phyloP scores from a whole-genome alignment of 2,888 invertebrate species.

The Psococerastis gibbosa region DNA sequence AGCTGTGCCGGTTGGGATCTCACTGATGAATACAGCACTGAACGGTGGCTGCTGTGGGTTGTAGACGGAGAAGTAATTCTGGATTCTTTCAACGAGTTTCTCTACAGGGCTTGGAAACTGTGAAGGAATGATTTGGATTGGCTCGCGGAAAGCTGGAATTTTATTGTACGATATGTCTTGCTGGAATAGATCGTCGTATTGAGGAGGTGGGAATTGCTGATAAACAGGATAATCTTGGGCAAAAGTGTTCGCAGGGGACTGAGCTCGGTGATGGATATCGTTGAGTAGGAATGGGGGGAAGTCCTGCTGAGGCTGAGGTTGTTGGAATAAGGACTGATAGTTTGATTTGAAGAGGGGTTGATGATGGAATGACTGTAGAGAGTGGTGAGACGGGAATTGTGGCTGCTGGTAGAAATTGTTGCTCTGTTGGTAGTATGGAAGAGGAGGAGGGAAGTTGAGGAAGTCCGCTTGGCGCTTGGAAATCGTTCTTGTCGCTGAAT shows the following conservation, averaged over 20 bases:
- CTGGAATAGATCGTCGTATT: not conserved
- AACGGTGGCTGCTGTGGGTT: no score
- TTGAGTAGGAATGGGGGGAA: not conserved
- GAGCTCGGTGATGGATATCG: not conserved
- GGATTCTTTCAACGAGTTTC: not conserved
- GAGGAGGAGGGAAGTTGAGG: not conserved
- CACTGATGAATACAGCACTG: no score
- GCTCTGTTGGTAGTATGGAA: not conserved
- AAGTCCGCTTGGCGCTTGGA: no score
- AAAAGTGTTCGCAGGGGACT: not conserved
- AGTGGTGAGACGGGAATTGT: not conserved
- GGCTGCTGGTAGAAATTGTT: not conserved
- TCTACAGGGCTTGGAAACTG: not conserved
- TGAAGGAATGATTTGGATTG: conserved; percentile 5
- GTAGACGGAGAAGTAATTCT: conserved; percentile 6
- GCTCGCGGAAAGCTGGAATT: not conserved
- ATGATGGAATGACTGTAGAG: not conserved
- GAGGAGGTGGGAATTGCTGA: not conserved
- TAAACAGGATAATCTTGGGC: not conserved
- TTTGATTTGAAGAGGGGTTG: not conserved
- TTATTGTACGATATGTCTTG: not conserved
- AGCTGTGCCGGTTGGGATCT: no score
- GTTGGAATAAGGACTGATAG: not conserved
- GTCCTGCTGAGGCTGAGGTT: not conserved
- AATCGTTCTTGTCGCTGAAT: no score